Percentiles rank a stretch among this genome's conserved stretches.
phyloP scores from a whole-genome alignment of 2,888 invertebrate genomes.

The Polymixis flavicincta region DNA sequence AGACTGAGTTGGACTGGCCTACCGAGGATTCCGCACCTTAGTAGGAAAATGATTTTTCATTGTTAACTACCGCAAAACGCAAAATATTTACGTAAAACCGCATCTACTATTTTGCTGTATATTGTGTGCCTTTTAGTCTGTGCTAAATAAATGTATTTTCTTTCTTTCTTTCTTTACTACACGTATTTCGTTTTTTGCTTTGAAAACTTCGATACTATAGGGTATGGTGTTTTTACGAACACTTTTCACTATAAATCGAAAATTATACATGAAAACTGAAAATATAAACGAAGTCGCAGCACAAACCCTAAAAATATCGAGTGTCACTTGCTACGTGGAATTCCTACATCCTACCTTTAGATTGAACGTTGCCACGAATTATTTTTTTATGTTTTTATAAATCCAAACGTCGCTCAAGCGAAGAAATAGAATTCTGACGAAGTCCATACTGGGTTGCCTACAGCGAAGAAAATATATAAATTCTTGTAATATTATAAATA shows the following conservation, averaged over 20 bases:
- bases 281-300: neutral
- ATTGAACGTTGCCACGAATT: neutral
- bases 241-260: neutral
- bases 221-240: too few relatives aligned
- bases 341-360: neutral
- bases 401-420: neutral
- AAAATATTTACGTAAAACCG: neutral
- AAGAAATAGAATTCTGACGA: neutral
- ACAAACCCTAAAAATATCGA: neutral
- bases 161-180: too few relatives aligned
- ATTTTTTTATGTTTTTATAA: neutral
- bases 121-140: too few relatives aligned
- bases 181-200: too few relatives aligned
- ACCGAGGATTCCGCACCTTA: too few relatives aligned
- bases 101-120: too few relatives aligned
- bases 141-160: too few relatives aligned
- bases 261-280: neutral
- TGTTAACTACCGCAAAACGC: neutral
- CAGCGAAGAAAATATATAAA: neutral
- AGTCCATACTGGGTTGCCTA: neutral
- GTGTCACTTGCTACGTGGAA: conserved; percentile 5
- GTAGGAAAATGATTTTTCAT: neutral
- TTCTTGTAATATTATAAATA: neutral
- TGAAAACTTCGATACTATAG: neutral
- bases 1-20: neutral